phyloP scores from a whole-genome alignment of 1,140 invertebrate species.

The Aphis craccivora region DNA sequence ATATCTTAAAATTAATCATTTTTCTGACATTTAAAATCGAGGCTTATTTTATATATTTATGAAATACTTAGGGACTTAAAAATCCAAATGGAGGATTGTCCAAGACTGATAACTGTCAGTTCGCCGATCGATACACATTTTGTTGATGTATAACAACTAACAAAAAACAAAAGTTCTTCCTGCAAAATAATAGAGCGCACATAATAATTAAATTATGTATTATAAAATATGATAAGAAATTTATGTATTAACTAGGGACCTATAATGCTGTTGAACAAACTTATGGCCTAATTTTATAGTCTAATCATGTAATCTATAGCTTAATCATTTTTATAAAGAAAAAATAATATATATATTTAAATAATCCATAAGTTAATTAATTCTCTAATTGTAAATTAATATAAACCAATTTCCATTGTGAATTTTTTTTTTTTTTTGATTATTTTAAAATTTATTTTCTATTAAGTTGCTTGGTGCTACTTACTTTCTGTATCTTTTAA shows the following conservation, averaged over 20 bases:
- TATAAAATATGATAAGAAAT: constrained; percentile 55
- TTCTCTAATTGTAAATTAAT: constrained; percentile 53
- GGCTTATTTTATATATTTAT: constrained; percentile 17
- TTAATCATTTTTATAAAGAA: constrained; percentile 54
- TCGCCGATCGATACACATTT: constrained; percentile 47
- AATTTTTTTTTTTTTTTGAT: constrained; percentile 51
- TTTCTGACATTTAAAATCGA: not conserved
- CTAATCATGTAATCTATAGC: constrained; percentile 58
- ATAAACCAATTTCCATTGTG: constrained; percentile 32
- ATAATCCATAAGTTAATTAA: constrained; percentile 45
- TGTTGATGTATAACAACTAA: constrained; percentile 54
- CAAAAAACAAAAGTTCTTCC: constrained; percentile 58
- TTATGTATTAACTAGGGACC: constrained; percentile 58
- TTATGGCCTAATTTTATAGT: constrained; percentile 57
- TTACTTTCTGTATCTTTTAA: constrained; percentile 53
- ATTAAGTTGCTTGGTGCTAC: constrained; percentile 54
- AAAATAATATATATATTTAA: constrained; percentile 30
- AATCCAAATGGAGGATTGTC: constrained; percentile 50
- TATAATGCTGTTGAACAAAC: constrained; percentile 57
- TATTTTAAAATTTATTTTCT: constrained; percentile 49
- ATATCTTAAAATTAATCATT: not conserved
- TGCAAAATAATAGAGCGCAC: constrained; percentile 55
- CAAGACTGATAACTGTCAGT: constrained; percentile 54
- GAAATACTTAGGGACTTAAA: constrained; percentile 39
- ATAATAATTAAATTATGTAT: constrained; percentile 51